Conservation (phyloP, 2,113 vertebrate genomes). For the Pterophyllum scalare region DNA sequence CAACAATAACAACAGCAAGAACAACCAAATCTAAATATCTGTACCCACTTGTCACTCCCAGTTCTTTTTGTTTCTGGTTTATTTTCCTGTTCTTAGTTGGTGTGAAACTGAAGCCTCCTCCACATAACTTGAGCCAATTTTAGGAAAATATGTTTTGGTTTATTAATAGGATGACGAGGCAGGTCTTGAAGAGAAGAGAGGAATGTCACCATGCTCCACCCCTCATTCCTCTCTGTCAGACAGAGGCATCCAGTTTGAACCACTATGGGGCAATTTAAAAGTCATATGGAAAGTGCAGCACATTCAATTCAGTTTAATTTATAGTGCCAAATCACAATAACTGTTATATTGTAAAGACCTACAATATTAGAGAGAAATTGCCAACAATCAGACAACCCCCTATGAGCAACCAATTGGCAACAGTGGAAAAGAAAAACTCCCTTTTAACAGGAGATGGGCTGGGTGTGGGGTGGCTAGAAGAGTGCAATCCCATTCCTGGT, state of each 20-base stretch:
- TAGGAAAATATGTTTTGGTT: background rate
- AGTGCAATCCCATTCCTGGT: too few relatives aligned
- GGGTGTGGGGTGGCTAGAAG: too few relatives aligned
- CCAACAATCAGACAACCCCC: too few relatives aligned
- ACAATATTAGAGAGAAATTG: too few relatives aligned
- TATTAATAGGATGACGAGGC: background rate
- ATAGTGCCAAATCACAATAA: too few relatives aligned
- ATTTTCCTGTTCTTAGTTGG: background rate
- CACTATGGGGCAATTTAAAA: background rate
- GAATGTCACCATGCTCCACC: constrained; percentile 19
- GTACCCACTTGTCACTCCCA: background rate
- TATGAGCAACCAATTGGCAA: too few relatives aligned
- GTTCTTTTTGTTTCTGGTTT: background rate
- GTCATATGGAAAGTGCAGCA: background rate
- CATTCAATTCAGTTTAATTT: too few relatives aligned
- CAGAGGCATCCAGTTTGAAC: background rate
- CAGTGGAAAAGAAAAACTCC: too few relatives aligned
- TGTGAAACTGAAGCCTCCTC: background rate
- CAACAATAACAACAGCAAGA: background rate
- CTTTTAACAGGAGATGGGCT: too few relatives aligned
- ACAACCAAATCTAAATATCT: background rate
- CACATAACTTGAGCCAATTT: background rate
- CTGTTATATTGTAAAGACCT: too few relatives aligned
- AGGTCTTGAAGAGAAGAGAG: background rate
- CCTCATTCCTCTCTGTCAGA: constrained; percentile 30